These are phyloP conservation scores for Vesta saturnalis DNA, from an alignment of 2,888 invertebrate species.

Conservation along the genomic window DNA sequence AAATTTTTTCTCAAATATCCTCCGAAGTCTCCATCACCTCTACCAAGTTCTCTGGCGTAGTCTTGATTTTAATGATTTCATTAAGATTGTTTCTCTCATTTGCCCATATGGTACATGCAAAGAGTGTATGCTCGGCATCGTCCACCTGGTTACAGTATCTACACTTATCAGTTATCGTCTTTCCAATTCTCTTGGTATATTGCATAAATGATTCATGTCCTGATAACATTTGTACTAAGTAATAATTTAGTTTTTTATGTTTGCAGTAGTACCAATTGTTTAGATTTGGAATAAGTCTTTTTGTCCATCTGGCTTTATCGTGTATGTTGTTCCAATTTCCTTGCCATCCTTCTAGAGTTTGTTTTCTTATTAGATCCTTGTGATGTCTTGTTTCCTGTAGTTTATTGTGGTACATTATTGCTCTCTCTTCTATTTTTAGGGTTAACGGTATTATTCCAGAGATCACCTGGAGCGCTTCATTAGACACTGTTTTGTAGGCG, in stretches of 20 bases:
- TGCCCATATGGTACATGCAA: conserved; percentile 24
- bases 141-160: conserved; percentile 23
- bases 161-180: conserved; percentile 18
- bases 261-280: conserved; percentile 22
- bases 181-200: conserved; percentile 37
- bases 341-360: not conserved
- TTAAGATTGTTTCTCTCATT: not conserved
- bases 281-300: not conserved
- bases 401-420: too few species aligned
- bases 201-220: conserved; percentile 38
- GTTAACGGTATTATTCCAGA: not conserved
- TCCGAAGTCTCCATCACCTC: not conserved
- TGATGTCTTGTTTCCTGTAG: not conserved
- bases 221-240: conserved; percentile 35
- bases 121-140: conserved; percentile 33
- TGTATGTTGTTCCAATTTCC: not conserved
- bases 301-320: not conserved
- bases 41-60: not conserved
- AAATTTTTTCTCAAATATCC: too few species aligned
- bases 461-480: not conserved
- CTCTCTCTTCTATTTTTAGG: not conserved
- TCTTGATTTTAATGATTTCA: not conserved
- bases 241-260: conserved; percentile 23
- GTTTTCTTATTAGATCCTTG: conserved; percentile 7
- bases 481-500: not conserved